Evolutionary conservation across 2,888 invertebrate species (phyloP).

Genomic region (Nomada fabriciana): DNA sequence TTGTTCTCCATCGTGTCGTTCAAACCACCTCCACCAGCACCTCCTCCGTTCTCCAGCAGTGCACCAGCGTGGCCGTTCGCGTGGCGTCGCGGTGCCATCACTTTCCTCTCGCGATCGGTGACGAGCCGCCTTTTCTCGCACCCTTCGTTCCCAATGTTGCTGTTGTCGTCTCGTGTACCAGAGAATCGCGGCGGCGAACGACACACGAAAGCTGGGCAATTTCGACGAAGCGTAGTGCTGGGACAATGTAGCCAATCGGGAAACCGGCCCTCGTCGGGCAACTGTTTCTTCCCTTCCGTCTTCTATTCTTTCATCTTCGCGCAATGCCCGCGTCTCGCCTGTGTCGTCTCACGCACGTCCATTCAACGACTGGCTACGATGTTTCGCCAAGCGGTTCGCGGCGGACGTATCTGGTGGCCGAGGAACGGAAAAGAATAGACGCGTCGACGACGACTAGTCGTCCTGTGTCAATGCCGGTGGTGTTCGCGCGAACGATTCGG

Average conservation of each 20-base stretch:
- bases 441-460: not conserved
- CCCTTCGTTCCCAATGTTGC: not conserved
- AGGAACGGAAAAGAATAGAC: not conserved
- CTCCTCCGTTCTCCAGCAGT: conserved; percentile 75
- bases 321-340: conserved; percentile 47
- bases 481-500: too few species aligned
- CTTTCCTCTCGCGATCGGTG: conserved; percentile 11
- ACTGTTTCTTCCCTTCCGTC: not conserved
- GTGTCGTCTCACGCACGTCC: conserved; percentile 43
- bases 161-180: too few species aligned
- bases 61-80: conserved; percentile 78
- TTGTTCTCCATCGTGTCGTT: conserved; percentile 75
- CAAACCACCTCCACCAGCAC: conserved; percentile 41
- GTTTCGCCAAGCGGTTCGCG: not conserved
- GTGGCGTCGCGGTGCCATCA: conserved; percentile 83
- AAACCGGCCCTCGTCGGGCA: not conserved
- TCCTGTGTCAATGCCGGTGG: not conserved
- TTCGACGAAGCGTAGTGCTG: too few species aligned
- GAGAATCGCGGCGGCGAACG: too few species aligned
- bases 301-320: conserved; percentile 57
- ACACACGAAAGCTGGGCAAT: too few species aligned
- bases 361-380: conserved; percentile 37
- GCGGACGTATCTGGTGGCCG: not conserved
- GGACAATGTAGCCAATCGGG: too few species aligned
- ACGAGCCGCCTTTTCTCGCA: not conserved